Evolutionary conservation across 2,113 vertebrate genomes (phyloP), one percentile per base, ranked within the genome.

Genomic region (Neopipo cinnamomea): DNA sequence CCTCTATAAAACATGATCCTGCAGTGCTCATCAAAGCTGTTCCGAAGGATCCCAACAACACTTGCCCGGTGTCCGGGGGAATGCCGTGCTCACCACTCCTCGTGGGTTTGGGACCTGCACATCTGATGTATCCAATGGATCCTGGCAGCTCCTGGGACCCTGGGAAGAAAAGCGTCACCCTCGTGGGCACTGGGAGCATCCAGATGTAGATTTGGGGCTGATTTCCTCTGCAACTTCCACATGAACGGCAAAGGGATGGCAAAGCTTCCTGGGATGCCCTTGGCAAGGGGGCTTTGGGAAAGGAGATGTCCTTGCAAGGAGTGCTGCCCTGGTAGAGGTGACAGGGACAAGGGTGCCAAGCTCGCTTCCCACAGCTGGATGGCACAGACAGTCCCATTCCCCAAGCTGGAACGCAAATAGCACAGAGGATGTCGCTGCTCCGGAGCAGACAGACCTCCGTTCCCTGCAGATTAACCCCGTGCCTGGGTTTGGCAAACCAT

Each of bases 1-100:
- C 92, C 92, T 95, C 95, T 93, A 91, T 72, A 88, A 95, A 80
- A 93, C 93, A 82, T 50, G 78, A 95, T 89, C 89, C 67, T 68
- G 90, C 79, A 80, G 65, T 10, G 7, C 81, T 59, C 92, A 59
- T 94, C 93, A 82, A 66, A 93, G 83, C 56, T 5, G 0, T 12
- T 44, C 62, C 12, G 56, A 63, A 65, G 67, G 49, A 68, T 28
- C 56, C 56, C 28, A 15, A 4, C 14, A 9, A 16, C 23, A 2
- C 30, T 27, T 67, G 35, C 76, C 28, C 15, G 0, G 41, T 16
- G 31, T 61, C 33, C 16, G 1, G 63, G 35, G 50, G 27, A 56
- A n/a, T 2, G 1, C 3, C 0, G 4, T 2, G 23, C 67, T 79
- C 11, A 0, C 35, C 2, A 4, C 41, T 73, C 86, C 49, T 63